Evolutionary conservation across 1,140 invertebrate species (phyloP).

Genomic region (Habropoda laboriosa): DNA sequence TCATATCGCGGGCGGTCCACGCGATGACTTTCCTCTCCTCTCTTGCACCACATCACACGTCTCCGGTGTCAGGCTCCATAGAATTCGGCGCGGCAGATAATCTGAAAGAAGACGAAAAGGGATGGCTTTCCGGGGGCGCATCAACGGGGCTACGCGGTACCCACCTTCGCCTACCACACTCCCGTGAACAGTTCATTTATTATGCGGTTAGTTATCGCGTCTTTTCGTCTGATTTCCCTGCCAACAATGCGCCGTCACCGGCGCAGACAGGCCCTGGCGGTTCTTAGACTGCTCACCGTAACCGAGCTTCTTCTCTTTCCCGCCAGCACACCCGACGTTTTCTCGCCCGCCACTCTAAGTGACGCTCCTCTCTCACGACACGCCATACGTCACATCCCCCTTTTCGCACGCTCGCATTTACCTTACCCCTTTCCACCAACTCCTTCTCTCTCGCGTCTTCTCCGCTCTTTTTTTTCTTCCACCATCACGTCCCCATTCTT

Average conservation of each 20-base stretch:
- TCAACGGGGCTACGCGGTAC: slow-evolving; percentile 63
- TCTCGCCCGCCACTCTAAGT: slow-evolving; percentile 74
- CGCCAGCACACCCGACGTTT: slow-evolving; percentile 60
- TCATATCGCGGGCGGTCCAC: slow-evolving; percentile 23
- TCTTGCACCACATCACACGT: slow-evolving; percentile 12
- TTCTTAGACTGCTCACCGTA: background rate
- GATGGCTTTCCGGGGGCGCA: slow-evolving; percentile 68
- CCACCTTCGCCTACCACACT: slow-evolving; percentile 64
- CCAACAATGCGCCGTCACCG: slow-evolving; percentile 79
- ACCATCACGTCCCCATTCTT: slow-evolving; percentile 28
- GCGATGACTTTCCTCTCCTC: background rate
- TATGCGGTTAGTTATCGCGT: slow-evolving; percentile 82
- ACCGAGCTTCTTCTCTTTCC: slow-evolving; percentile 52
- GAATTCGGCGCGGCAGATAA: slow-evolving; percentile 40
- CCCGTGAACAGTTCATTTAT: slow-evolving; percentile 81
- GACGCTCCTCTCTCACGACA: slow-evolving; percentile 71
- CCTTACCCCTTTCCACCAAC: slow-evolving; percentile 37
- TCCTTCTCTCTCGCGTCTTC: background rate
- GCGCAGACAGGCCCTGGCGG: slow-evolving; percentile 68
- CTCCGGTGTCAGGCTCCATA: slow-evolving; percentile 35
- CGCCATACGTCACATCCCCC: slow-evolving; percentile 75
- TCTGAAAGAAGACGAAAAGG: slow-evolving; percentile 70
- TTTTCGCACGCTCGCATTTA: slow-evolving; percentile 10
- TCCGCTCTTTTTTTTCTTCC: slow-evolving; percentile 5
- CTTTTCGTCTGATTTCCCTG: slow-evolving; percentile 83